phyloP scores from a whole-genome alignment of 2,888 invertebrate genomes.

The Synergus laeviventris region DNA sequence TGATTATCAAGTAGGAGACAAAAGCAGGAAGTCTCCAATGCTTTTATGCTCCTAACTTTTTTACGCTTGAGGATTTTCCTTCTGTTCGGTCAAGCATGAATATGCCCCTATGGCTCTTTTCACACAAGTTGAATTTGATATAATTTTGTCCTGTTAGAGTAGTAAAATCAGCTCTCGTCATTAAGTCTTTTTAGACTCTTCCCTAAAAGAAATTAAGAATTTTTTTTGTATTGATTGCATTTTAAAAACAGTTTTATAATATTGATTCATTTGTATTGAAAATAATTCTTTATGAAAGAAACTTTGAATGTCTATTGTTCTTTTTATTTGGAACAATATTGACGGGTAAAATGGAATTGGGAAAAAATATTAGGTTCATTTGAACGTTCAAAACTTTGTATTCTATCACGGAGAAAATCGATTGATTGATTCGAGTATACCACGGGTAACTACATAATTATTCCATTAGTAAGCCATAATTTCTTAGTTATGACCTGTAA shows the following conservation, averaged over 20 bases:
- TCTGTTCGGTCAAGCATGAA: slow-evolving; percentile 16
- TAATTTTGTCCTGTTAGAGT: not conserved
- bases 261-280: too few species aligned
- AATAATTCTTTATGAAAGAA: too few species aligned
- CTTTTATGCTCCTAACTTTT: slow-evolving; percentile 23
- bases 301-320: too few species aligned
- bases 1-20: slow-evolving; percentile 1
- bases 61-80: slow-evolving; percentile 13
- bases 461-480: slow-evolving; percentile 18
- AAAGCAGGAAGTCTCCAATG: slow-evolving; percentile 28
- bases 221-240: too few species aligned
- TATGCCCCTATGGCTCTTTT: slow-evolving; percentile 15
- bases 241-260: too few species aligned
- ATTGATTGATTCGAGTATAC: not conserved
- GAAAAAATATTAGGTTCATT: too few species aligned
- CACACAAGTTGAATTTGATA: slow-evolving; percentile 13
- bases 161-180: too few species aligned
- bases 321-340: too few species aligned
- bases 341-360: too few species aligned
- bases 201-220: not conserved
- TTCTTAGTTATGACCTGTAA: slow-evolving; percentile 20
- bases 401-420: slow-evolving; percentile 5
- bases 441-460: not conserved
- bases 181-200: not conserved
- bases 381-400: too few species aligned